Evolutionary conservation across 2,797 vertebrate genomes (phyloP).

Genomic region (Kryptolebias ocellatus): DNA sequence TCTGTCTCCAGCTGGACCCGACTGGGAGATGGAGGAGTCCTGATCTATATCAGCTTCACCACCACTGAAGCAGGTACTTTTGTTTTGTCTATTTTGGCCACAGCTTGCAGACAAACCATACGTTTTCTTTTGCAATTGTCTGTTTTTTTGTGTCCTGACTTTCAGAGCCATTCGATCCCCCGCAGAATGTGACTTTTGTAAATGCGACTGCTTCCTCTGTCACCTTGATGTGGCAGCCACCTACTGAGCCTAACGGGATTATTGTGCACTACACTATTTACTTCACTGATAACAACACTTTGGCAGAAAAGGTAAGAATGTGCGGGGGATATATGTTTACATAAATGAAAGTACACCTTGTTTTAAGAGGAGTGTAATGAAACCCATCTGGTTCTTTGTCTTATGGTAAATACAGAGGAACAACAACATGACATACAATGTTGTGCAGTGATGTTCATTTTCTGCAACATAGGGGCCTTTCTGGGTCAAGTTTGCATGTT

Average conservation of each 20-base stretch:
- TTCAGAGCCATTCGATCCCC: constrained; percentile 90
- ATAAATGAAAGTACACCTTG: neutral
- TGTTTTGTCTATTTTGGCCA: neutral
- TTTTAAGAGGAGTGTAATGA: neutral
- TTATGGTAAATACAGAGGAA: no score
- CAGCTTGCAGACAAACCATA: neutral
- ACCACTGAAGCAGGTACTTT: constrained; percentile 87
- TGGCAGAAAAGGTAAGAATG: constrained; percentile 84
- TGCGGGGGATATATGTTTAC: neutral
- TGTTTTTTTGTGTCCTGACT: constrained; percentile 31
- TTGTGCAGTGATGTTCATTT: no score
- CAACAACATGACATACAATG: neutral
- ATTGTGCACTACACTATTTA: constrained; percentile 90
- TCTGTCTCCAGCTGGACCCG: constrained; percentile 91
- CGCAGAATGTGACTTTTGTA: constrained; percentile 84
- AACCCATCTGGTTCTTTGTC: neutral
- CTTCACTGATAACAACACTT: constrained; percentile 83
- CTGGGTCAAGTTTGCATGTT: no score
- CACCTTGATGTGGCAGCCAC: constrained; percentile 87
- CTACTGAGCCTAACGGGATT: constrained; percentile 89
- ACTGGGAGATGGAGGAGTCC: constrained; percentile 88
- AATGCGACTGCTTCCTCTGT: constrained; percentile 85
- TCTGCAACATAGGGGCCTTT: neutral
- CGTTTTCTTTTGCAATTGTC: neutral
- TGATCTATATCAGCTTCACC: constrained; percentile 85